Evolutionary conservation across 2,113 vertebrate genomes (phyloP).

Genomic region (Catharus minimus): DNA sequence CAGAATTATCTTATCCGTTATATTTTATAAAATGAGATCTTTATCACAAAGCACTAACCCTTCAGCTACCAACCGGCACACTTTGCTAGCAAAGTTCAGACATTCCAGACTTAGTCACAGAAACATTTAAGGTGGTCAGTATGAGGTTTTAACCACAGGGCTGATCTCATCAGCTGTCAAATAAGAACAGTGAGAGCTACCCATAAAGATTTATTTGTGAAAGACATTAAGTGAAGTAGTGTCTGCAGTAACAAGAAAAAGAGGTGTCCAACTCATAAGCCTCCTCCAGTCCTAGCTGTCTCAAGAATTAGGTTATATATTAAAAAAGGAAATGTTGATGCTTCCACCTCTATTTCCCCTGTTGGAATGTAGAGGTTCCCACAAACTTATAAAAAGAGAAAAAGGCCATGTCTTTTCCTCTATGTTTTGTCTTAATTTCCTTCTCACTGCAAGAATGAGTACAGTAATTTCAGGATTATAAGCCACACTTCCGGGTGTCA

Average conservation of each 20-base stretch:
- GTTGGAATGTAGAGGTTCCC: background rate
- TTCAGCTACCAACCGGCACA: background rate
- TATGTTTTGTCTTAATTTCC: background rate
- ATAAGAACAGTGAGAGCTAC: background rate
- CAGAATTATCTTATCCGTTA: background rate
- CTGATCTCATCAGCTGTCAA: background rate
- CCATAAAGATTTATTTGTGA: background rate
- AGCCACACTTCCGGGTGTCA: no score
- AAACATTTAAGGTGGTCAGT: background rate
- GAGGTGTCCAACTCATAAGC: background rate
- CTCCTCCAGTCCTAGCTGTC: background rate
- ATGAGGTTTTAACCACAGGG: background rate
- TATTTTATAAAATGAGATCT: background rate
- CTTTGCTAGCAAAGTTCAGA: background rate
- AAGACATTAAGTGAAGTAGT: background rate
- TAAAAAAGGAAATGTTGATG: background rate
- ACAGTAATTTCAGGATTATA: no score
- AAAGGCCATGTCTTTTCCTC: background rate
- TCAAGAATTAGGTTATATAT: background rate
- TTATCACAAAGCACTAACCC: background rate
- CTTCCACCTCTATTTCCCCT: background rate
- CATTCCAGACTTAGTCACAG: background rate
- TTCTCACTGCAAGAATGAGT: background rate
- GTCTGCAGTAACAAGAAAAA: background rate
- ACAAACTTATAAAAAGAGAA: background rate